Base-by-base conservation (phyloP, 2,888 invertebrate genomes). In the Eupithecia tripunctaria region DNA sequence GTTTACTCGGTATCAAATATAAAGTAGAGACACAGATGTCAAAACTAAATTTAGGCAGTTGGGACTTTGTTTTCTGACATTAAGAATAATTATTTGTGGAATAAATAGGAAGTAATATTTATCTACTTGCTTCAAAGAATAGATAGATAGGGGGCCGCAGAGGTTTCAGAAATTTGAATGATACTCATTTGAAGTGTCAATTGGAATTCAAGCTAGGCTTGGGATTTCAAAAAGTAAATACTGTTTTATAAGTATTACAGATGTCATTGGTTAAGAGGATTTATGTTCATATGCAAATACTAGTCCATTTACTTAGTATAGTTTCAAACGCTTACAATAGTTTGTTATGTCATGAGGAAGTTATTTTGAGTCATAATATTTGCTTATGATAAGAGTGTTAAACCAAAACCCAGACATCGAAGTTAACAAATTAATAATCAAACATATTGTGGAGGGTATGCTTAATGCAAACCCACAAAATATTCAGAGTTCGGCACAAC, bases 361-460 rank as follows among this genome's bases (percentile, higher is more conserved):
- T 18, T 10, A 15, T 43, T 18, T 43, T 43, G 15, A 43, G 32
- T 18, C 15, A 27, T 59, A 36, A 64, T 80, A 89, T 89, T 91
- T 91, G 91, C 90, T 5, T 6, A 92, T 89, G 86, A 89, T 81
- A 82, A 78, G 62, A 77, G 71, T 76, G 86, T 89, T 91, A 89
- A 86, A 89, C 93, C 92, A 84, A 87, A 91, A 91, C 92, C 92
- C 85, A 85, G 87, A 91, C 91, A 91, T 92, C 89, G 89, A 86
- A 89, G 88, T 90, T 89, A 88, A 86, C 82, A 78, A 75, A 82
- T 85, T 82, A 82, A 79, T 80, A 75, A 74, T 81, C 69, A 81
- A 80, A 77, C 76, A 77, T 73, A 79, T 67, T 72, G 64, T 78
- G 36, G 68, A 76, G 76, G 77, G 71, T 72, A 79, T 80, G 77